Conservation (phyloP, 1,140 invertebrate genomes). For the Ceratosolen solmsi region DNA sequence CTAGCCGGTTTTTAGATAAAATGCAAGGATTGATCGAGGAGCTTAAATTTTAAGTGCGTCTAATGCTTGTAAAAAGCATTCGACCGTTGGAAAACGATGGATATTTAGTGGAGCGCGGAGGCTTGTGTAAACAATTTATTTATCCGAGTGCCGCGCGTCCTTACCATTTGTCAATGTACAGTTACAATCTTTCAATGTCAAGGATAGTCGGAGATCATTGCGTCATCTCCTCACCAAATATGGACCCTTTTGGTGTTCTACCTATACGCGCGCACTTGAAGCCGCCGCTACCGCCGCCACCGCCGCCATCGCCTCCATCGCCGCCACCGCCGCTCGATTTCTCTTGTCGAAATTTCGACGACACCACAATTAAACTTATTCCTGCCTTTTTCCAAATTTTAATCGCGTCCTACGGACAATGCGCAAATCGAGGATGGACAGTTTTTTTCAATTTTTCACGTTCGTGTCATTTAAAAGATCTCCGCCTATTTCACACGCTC, state of each 20-base stretch:
- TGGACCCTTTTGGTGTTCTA: conserved; percentile 2
- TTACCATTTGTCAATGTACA: conserved; percentile 37
- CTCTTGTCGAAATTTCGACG: background rate
- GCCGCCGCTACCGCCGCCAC: too few relatives aligned
- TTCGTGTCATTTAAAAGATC: too few relatives aligned
- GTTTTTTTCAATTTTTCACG: background rate
- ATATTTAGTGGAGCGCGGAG: background rate
- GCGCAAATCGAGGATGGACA: background rate
- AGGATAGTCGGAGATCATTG: conserved; percentile 27
- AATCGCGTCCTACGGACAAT: background rate
- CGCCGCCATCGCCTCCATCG: background rate
- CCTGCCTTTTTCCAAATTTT: background rate
- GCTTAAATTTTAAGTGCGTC: too few relatives aligned
- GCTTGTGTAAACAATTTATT: conserved; percentile 27
- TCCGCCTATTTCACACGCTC: too few relatives aligned
- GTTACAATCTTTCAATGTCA: conserved; percentile 47
- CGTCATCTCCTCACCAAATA: conserved; percentile 33
- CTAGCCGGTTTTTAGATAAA: too few relatives aligned
- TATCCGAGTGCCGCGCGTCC: conserved; percentile 2
- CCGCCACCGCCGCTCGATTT: background rate
- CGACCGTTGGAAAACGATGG: background rate
- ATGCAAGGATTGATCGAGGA: too few relatives aligned
- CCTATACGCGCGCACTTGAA: background rate
- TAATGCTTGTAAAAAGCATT: background rate
- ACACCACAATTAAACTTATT: background rate